Conservation (phyloP, 2,888 invertebrate species). For the Pemphredon lugubris region DNA sequence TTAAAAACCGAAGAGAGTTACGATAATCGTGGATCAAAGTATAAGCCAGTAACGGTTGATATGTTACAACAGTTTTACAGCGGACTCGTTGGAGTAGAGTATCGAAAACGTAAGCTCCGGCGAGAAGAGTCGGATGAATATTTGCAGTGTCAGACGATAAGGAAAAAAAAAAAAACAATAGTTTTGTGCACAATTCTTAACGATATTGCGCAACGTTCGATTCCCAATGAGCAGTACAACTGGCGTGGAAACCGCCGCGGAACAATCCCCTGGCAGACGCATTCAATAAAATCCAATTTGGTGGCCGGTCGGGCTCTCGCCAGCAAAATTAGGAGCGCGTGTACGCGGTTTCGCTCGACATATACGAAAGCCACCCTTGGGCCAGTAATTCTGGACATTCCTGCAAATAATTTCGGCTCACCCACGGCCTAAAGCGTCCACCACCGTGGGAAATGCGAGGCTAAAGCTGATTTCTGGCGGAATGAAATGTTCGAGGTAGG, state of each 20-base stretch:
- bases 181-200: slow-evolving; percentile 20
- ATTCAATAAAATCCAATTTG: slow-evolving; percentile 69
- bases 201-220: slow-evolving; percentile 42
- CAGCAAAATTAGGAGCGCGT: slow-evolving; percentile 57
- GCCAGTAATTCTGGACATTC: slow-evolving; percentile 60
- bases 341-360: slow-evolving; percentile 45
- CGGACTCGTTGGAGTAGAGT: too few species aligned
- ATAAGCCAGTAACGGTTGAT: too few species aligned
- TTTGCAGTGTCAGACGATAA: neutral
- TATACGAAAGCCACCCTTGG: slow-evolving; percentile 45
- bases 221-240: slow-evolving; percentile 18
- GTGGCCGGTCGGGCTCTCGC: slow-evolving; percentile 47
- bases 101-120: too few species aligned
- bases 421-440: slow-evolving; percentile 33
- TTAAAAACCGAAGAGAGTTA: too few species aligned
- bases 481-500: slow-evolving; percentile 43
- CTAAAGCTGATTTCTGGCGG: slow-evolving; percentile 36
- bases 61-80: too few species aligned
- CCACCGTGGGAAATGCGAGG: slow-evolving; percentile 27
- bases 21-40: too few species aligned
- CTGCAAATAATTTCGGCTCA: slow-evolving; percentile 60
- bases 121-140: neutral
- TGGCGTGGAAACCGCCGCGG: slow-evolving; percentile 21
- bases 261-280: slow-evolving; percentile 52
- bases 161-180: neutral